Percentiles rank a stretch among this genome's conserved stretches.
These are phyloP conservation scores for Chelonus insularis DNA, from an alignment of 1,140 invertebrate species.

Conservation along the genomic window DNA sequence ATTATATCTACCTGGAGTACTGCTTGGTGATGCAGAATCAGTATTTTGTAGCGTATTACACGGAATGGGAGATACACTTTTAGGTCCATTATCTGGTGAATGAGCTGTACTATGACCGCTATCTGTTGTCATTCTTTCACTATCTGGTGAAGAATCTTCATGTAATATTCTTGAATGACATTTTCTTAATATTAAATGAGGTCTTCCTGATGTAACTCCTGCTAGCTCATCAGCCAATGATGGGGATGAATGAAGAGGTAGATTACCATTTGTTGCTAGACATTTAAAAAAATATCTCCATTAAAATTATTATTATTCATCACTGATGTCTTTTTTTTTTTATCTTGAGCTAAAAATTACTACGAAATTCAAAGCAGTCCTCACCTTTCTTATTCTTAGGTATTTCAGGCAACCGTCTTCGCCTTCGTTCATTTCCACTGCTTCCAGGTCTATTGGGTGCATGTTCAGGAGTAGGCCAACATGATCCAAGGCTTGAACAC, in stretches of 20 bases:
- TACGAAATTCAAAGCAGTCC: slow-evolving; percentile 35
- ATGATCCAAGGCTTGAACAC: slow-evolving; percentile 54
- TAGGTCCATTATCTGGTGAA: slow-evolving; percentile 80
- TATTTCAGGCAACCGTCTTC: slow-evolving; percentile 83
- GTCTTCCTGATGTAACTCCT: slow-evolving; percentile 37
- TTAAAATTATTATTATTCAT: no score
- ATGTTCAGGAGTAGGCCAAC: slow-evolving; percentile 50
- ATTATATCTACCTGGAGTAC: slow-evolving; percentile 46
- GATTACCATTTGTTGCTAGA: slow-evolving; percentile 40
- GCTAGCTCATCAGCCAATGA: slow-evolving; percentile 74
- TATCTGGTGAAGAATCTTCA: slow-evolving; percentile 82
- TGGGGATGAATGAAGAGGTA: slow-evolving; percentile 50
- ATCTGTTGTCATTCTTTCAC: slow-evolving; percentile 80
- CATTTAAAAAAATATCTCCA: background rate
- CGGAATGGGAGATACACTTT: slow-evolving; percentile 76
- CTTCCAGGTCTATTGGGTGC: slow-evolving; percentile 44
- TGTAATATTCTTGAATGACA: slow-evolving; percentile 68
- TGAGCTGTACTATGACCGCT: slow-evolving; percentile 89
- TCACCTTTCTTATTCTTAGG: slow-evolving; percentile 85
- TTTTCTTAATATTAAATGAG: slow-evolving; percentile 74
- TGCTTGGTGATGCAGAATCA: slow-evolving; percentile 52
- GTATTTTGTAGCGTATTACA: slow-evolving; percentile 52
- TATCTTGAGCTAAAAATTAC: no score
- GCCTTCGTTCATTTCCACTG: slow-evolving; percentile 65
- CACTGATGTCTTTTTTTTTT: no score